Conservation (phyloP, 2,888 invertebrate genomes). For the Eupithecia subfuscata region DNA sequence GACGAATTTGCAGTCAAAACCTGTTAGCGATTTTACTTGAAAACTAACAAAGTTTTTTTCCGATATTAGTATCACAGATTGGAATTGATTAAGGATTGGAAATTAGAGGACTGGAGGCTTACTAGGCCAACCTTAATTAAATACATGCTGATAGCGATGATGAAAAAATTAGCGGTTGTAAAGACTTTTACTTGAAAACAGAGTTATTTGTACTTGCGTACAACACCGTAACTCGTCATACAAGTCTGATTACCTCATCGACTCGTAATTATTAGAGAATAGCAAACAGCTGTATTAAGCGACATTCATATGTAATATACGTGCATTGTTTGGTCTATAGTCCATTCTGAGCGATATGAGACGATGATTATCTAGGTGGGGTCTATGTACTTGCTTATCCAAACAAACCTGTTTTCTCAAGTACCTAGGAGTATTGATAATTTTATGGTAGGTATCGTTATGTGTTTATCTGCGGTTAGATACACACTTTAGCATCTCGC, state of each 20-base stretch:
- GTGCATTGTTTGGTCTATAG: background rate
- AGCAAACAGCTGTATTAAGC: background rate
- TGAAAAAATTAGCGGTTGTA: background rate
- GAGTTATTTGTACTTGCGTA: background rate
- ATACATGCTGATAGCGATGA: background rate
- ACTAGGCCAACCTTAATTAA: background rate
- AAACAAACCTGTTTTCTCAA: background rate
- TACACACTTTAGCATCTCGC: background rate
- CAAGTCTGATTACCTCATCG: conserved; percentile 14
- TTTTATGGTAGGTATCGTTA: background rate
- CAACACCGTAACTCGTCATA: background rate
- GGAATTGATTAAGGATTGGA: background rate
- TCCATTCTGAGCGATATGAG: background rate
- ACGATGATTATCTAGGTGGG: background rate
- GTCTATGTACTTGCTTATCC: background rate
- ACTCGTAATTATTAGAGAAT: background rate
- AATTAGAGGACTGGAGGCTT: background rate
- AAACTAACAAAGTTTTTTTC: background rate
- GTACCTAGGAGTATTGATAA: background rate
- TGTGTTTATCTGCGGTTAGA: background rate
- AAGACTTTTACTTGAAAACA: background rate
- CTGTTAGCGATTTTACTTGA: background rate
- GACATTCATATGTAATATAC: background rate
- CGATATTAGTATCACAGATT: background rate
- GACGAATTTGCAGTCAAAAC: background rate